These are phyloP conservation scores for Muntiacus reevesi DNA, from an alignment of 2,113 vertebrate species.

Conservation along the genomic window DNA sequence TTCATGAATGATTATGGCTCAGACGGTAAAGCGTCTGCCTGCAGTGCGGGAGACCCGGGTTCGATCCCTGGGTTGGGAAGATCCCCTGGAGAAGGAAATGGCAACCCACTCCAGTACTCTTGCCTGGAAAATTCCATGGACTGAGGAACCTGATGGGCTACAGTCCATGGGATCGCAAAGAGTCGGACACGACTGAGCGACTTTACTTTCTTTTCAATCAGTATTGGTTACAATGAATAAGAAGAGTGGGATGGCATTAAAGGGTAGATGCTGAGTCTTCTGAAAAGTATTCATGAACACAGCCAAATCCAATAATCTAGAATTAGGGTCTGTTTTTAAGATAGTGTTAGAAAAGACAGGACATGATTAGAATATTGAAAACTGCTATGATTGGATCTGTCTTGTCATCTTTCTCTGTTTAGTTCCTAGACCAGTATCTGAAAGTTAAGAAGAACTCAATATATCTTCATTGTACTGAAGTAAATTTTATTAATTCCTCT, in stretches of 20 bases:
- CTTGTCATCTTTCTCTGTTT: neutral
- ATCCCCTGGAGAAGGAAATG: no score
- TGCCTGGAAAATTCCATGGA: no score
- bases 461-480: neutral
- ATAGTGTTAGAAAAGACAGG: neutral
- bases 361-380: neutral
- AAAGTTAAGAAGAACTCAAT: neutral
- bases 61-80: no score
- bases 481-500: neutral
- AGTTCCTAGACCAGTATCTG: neutral
- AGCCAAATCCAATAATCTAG: neutral
- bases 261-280: neutral
- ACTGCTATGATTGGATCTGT: neutral
- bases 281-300: neutral
- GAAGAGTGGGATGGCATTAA: neutral
- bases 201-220: neutral
- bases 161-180: no score
- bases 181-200: no score
- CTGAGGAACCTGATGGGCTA: no score
- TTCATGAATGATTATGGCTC: neutral
- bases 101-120: no score
- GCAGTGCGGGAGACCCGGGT: no score
- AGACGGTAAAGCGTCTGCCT: no score
- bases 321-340: neutral
- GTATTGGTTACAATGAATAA: neutral